These are phyloP conservation scores for Pica pica DNA, from an alignment of 2,113 vertebrate genomes.

Conservation along the genomic window DNA sequence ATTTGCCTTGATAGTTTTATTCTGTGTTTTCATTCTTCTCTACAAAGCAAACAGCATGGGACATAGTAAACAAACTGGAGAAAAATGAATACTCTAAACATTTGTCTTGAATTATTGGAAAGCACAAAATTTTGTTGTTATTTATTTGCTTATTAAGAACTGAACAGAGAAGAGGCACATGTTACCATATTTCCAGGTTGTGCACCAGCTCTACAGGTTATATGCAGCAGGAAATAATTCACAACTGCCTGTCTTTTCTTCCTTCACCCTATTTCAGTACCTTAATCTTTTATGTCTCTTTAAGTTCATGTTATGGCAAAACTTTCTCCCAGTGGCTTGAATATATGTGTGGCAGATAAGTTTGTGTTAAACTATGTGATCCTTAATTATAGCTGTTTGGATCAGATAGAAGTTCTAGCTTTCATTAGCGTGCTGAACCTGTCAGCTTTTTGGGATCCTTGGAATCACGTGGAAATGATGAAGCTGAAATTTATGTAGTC, in stretches of 20 bases:
- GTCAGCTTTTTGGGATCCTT: neutral
- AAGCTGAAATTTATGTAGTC: neutral
- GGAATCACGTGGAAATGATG: neutral
- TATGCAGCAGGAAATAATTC: neutral
- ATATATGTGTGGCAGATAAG: neutral
- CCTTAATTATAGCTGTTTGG: neutral
- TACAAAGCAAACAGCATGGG: neutral
- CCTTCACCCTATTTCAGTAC: neutral
- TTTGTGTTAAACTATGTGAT: neutral
- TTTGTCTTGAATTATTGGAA: slow-evolving; percentile 11
- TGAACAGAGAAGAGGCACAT: neutral
- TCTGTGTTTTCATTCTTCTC: neutral
- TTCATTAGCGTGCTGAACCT: neutral
- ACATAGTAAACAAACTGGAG: neutral
- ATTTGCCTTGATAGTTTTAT: neutral
- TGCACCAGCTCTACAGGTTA: neutral
- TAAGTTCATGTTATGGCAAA: neutral
- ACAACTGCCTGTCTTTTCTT: neutral
- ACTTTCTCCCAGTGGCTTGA: neutral
- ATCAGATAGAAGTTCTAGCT: neutral
- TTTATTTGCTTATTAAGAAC: neutral
- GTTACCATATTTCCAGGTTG: no score
- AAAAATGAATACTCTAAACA: neutral
- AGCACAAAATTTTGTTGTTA: neutral
- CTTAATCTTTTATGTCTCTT: neutral